These are phyloP conservation scores for Hylaeus volcanicus DNA, from an alignment of 1,140 invertebrate species.

Conservation along the genomic window DNA sequence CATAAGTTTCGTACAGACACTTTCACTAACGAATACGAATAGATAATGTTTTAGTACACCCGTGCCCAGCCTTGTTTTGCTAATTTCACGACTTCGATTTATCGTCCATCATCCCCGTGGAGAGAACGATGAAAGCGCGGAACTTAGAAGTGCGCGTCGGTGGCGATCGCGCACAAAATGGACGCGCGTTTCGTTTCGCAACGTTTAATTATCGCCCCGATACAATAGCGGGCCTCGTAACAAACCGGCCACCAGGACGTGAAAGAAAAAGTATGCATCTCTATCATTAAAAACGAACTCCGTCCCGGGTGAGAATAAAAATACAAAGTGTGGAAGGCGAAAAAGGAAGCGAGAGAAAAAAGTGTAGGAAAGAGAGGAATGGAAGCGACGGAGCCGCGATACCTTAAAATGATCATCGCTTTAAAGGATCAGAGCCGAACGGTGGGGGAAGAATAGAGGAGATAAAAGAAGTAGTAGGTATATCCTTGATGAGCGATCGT, in stretches of 20 bases:
- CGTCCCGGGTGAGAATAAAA: constrained; percentile 40
- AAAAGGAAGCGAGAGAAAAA: not conserved
- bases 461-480: constrained; percentile 66
- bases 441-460: constrained; percentile 37
- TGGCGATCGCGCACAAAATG: constrained; percentile 1
- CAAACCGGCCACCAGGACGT: constrained; percentile 9
- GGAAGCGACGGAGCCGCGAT: constrained; percentile 13
- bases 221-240: constrained; percentile 27
- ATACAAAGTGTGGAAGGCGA: not conserved
- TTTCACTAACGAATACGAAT: no score
- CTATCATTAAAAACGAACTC: constrained; percentile 44
- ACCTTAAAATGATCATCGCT: constrained; percentile 53
- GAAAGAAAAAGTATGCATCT: constrained; percentile 16
- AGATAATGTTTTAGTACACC: no score
- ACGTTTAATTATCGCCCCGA: constrained; percentile 42
- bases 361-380: not conserved
- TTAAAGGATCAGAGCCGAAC: constrained; percentile 36
- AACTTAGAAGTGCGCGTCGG: not conserved
- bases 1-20: no score
- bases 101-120: not conserved
- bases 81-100: no score
- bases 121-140: not conserved
- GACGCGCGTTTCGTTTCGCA: constrained; percentile 7
- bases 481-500: constrained; percentile 67
- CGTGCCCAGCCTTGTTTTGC: no score